Evolutionary conservation across 2,113 vertebrate species (phyloP).

Genomic region (Apteryx mantelli): DNA sequence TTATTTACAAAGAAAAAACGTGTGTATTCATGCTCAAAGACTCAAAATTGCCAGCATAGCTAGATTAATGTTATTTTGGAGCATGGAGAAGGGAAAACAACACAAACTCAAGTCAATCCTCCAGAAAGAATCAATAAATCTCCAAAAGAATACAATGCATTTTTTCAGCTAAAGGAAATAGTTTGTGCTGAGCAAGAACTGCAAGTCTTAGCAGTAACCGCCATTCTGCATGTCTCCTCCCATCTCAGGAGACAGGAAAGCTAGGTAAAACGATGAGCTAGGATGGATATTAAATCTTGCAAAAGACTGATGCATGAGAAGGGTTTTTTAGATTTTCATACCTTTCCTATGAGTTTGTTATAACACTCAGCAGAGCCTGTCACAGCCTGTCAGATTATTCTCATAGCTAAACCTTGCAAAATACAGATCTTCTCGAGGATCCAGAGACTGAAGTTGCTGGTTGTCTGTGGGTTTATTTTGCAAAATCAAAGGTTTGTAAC

Average conservation of each 20-base stretch:
- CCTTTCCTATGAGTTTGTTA: background rate
- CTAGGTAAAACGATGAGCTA: background rate
- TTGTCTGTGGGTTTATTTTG: background rate
- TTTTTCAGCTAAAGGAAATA: background rate
- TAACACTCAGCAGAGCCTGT: background rate
- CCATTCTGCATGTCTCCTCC: background rate
- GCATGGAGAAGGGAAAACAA: background rate
- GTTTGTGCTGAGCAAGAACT: background rate
- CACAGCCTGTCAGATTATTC: background rate
- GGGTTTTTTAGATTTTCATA: background rate
- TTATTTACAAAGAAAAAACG: background rate
- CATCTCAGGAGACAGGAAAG: background rate
- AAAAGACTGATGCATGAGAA: background rate
- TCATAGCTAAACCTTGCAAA: background rate
- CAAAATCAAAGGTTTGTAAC: background rate
- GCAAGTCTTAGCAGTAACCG: background rate
- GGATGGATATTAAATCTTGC: background rate
- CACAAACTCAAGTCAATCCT: background rate
- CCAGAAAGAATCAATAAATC: background rate
- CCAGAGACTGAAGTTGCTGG: background rate
- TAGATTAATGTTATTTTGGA: background rate
- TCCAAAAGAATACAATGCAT: background rate
- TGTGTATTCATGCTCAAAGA: background rate
- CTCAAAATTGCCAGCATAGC: background rate
- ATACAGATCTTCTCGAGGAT: background rate